Conservation (phyloP, 2,113 vertebrate species). For the Mustela lutreola region DNA sequence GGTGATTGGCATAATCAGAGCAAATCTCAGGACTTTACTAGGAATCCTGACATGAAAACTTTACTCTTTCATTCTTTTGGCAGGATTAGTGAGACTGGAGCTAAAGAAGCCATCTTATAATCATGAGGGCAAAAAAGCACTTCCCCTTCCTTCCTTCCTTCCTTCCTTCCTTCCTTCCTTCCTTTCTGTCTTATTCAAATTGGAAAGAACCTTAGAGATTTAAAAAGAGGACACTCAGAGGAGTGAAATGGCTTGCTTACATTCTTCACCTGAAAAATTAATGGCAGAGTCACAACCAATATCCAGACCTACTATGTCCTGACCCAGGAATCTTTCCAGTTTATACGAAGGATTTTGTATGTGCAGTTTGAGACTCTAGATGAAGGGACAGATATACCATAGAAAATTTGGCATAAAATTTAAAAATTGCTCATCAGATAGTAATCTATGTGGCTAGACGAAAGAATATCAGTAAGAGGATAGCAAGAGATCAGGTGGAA, state of each 20-base stretch:
- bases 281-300: not conserved
- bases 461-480: not conserved
- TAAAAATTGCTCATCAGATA: not conserved
- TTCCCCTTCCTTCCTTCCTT: not conserved
- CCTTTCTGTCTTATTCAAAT: not conserved
- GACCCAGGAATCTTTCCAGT: not conserved
- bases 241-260: constrained; percentile 4
- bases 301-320: not conserved
- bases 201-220: not conserved
- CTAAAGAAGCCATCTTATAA: not conserved
- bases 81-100: not conserved
- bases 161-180: not conserved
- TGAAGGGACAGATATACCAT: not conserved
- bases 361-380: not conserved
- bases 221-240: not conserved
- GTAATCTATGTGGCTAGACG: not conserved
- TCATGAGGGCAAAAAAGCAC: not conserved
- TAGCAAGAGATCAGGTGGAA: not conserved
- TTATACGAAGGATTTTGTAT: not conserved
- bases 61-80: not conserved
- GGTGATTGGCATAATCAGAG: not conserved
- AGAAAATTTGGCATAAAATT: constrained; percentile 23
- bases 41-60: not conserved
- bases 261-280: not conserved
- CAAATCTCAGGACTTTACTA: not conserved